Conservation (phyloP, 2,888 invertebrate genomes). For the Fragum sueziense region DNA sequence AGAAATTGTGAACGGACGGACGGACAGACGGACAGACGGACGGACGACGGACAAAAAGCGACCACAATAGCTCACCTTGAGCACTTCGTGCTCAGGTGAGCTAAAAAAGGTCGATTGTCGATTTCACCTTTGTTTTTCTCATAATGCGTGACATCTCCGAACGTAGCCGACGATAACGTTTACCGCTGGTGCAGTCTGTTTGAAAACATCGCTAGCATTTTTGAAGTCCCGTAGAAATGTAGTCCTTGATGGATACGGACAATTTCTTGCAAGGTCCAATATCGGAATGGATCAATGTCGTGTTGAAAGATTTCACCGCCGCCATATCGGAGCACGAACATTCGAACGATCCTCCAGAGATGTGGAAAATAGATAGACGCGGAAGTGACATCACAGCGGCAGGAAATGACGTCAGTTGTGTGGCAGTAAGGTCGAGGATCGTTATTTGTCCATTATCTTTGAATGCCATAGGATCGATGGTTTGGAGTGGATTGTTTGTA, state of each 20-base stretch:
- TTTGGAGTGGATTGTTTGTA: conserved; percentile 1
- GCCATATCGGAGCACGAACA: conserved; percentile 2
- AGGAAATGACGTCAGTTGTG: conserved; percentile 1
- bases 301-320: conserved; percentile 1
- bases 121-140: neutral
- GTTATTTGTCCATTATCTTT: conserved; percentile 3
- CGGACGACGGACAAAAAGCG: too few relatives aligned
- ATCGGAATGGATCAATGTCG: neutral
- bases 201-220: neutral
- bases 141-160: neutral
- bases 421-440: neutral
- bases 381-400: conserved; percentile 2
- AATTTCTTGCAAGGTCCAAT: conserved; percentile 6
- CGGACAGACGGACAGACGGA: too few relatives aligned
- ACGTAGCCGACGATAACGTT: neutral
- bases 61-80: too few relatives aligned
- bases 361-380: neutral
- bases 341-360: neutral
- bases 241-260: neutral
- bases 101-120: neutral
- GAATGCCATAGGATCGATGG: neutral
- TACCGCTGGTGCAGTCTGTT: neutral
- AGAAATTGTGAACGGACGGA: too few relatives aligned
- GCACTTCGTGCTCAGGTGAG: too few relatives aligned
- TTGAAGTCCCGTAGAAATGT: neutral